Evolutionary conservation across 2,888 invertebrate genomes (phyloP).

Genomic region (Strigamia transsilvanica): DNA sequence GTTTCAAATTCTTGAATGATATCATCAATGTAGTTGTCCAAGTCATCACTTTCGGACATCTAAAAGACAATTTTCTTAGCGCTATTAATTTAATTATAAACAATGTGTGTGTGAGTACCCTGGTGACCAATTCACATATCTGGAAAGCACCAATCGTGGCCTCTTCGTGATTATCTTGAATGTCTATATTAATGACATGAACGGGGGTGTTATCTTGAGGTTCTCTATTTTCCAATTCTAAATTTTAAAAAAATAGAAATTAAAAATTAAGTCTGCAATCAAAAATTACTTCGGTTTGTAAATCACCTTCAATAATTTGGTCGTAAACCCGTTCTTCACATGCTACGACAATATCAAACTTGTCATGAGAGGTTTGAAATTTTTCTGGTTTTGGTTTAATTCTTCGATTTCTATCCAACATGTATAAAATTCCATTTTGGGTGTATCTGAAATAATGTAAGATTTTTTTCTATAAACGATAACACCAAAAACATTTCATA

Average conservation of each 20-base stretch:
- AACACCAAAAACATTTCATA: not conserved
- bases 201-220: conserved; percentile 85
- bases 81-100: no score
- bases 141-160: conserved; percentile 98
- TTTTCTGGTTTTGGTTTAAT: conserved; percentile 94
- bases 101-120: conserved; percentile 70
- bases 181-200: conserved; percentile 97
- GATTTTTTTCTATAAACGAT: no score
- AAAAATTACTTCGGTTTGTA: not conserved
- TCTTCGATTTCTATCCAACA: conserved; percentile 95
- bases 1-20: conserved; percentile 92
- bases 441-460: conserved; percentile 74
- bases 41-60: conserved; percentile 87
- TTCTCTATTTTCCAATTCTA: conserved; percentile 76
- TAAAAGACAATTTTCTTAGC: conserved; percentile 64
- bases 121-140: conserved; percentile 92
- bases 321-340: conserved; percentile 99
- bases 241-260: conserved; percentile 5
- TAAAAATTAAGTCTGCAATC: not conserved
- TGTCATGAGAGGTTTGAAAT: conserved; percentile 87
- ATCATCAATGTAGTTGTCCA: conserved; percentile 98
- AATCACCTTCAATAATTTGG: conserved; percentile 89
- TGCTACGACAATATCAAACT: conserved; percentile 95
- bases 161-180: conserved; percentile 99
- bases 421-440: conserved; percentile 96